Percentiles rank a stretch among this genome's conserved stretches.
phyloP scores from a whole-genome alignment of 2,888 invertebrate species.

The Cybosia mesomella region DNA sequence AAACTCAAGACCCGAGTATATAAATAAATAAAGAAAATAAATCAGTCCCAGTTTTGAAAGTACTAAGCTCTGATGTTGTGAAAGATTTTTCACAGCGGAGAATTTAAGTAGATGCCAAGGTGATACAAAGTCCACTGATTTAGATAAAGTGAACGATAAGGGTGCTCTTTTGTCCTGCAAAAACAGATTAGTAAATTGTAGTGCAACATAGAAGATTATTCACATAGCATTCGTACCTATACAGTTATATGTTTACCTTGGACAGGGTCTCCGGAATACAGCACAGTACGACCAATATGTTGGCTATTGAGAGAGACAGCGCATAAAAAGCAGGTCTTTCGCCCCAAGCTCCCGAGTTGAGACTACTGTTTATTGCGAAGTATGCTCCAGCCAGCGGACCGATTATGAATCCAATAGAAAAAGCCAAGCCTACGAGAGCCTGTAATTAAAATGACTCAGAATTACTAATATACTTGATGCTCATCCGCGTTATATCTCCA shows the following conservation, averaged over 20 bases:
- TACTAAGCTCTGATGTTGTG: conserved; percentile 87
- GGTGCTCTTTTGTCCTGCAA: conserved; percentile 90
- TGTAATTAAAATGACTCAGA: conserved; percentile 74
- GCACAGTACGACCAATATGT: conserved; percentile 91
- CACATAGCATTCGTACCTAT: neutral
- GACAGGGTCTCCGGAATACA: conserved; percentile 95
- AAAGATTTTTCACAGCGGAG: conserved; percentile 89
- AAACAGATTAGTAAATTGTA: conserved; percentile 23
- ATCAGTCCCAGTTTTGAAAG: conserved; percentile 90
- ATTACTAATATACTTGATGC: neutral
- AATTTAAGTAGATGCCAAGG: conserved; percentile 85
- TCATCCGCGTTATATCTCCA: neutral
- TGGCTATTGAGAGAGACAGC: conserved; percentile 90
- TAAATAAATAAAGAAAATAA: conserved; percentile 96
- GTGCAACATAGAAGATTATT: conserved; percentile 7
- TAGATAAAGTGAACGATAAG: conserved; percentile 89
- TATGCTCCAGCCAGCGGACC: conserved; percentile 98
- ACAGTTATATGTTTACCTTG: conserved; percentile 74
- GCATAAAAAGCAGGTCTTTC: conserved; percentile 93
- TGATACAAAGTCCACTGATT: conserved; percentile 86
- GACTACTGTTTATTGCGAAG: conserved; percentile 90
- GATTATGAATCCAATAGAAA: conserved; percentile 98
- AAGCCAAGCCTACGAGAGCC: conserved; percentile 99
- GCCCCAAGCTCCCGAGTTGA: conserved; percentile 90
- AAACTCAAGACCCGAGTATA: conserved; percentile 98